A percentile compares a stretch with the other conserved stretches of the same genome.
Evolutionary conservation across 2,888 invertebrate genomes (phyloP).

Genomic region (Lithophane semibrunnea): DNA sequence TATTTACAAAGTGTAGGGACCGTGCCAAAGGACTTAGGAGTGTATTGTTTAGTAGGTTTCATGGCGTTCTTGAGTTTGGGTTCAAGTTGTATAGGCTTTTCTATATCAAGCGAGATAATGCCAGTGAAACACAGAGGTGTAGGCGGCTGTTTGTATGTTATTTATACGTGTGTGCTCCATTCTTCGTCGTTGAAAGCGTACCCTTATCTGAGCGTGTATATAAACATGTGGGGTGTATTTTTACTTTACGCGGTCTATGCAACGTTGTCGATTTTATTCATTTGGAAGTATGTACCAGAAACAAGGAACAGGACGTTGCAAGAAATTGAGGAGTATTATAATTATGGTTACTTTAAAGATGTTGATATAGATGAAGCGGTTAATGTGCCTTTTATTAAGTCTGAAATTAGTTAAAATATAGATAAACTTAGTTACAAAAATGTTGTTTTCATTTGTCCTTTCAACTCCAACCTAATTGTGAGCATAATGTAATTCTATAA

Average conservation of each 20-base stretch:
- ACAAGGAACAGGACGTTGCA: conserved; percentile 59
- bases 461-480: neutral
- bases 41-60: conserved; percentile 55
- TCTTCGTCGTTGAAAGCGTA: conserved; percentile 54
- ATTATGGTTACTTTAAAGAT: conserved; percentile 40
- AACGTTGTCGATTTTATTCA: conserved; percentile 32
- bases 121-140: conserved; percentile 64
- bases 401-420: conserved; percentile 5
- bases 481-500: neutral
- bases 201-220: conserved; percentile 54
- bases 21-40: conserved; percentile 29
- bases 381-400: conserved; percentile 42
- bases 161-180: conserved; percentile 58
- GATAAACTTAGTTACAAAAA: neutral
- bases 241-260: conserved; percentile 35
- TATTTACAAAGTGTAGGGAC: conserved; percentile 40
- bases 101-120: conserved; percentile 60
- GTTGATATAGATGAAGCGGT: conserved; percentile 10
- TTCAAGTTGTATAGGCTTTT: conserved; percentile 52
- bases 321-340: conserved; percentile 62
- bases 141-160: conserved; percentile 48
- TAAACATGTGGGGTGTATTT: conserved; percentile 54
- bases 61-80: conserved; percentile 52
- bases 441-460: neutral
- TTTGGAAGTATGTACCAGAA: conserved; percentile 62